These are phyloP conservation scores for Garra rufa DNA, from an alignment of 2,113 vertebrate species.

Conservation along the genomic window DNA sequence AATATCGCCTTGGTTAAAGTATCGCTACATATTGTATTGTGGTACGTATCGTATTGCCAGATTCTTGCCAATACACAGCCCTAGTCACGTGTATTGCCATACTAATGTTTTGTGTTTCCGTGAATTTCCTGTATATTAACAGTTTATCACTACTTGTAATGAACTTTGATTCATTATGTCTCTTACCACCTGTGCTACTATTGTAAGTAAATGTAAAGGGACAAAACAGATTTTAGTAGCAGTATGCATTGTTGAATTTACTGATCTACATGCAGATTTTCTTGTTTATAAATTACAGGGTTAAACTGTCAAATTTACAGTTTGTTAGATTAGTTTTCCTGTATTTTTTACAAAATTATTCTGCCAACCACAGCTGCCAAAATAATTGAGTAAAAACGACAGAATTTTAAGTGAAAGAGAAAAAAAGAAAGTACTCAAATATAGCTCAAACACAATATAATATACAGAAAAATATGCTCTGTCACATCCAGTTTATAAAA, in stretches of 20 bases:
- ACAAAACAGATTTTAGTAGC: neutral
- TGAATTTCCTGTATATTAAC: neutral
- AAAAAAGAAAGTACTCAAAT: neutral
- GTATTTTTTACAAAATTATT: too few species aligned
- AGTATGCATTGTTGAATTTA: neutral
- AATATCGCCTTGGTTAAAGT: too few species aligned
- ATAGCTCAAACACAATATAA: neutral
- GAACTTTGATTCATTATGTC: neutral
- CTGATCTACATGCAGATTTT: neutral
- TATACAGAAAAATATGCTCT: neutral
- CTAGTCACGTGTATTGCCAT: too few species aligned
- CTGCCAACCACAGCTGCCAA: too few species aligned
- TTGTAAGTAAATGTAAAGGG: neutral
- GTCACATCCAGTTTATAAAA: neutral
- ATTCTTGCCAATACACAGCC: too few species aligned
- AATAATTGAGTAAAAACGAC: neutral
- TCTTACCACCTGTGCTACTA: neutral
- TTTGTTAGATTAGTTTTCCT: neutral
- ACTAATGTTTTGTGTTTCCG: neutral
- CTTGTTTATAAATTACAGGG: neutral
- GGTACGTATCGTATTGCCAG: too few species aligned
- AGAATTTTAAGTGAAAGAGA: neutral
- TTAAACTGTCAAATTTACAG: neutral
- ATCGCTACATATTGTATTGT: too few species aligned
- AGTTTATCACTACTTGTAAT: neutral